phyloP scores from a whole-genome alignment of 2,888 invertebrate genomes.

The Lepidocyrtoides sp. region DNA sequence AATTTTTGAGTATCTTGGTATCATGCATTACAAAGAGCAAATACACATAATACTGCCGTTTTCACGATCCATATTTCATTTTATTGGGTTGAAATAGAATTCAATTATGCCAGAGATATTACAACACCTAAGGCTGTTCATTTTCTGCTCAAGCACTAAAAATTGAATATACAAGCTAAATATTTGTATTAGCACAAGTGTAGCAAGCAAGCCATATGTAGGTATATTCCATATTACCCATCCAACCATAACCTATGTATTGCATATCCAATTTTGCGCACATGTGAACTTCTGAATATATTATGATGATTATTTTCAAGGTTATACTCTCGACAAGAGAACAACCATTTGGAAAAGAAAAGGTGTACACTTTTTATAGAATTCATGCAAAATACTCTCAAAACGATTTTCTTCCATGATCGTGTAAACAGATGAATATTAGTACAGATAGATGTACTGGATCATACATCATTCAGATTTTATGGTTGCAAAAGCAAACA shows the following conservation, averaged over 20 bases:
- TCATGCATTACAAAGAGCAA: background rate
- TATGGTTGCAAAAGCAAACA: conserved; percentile 11
- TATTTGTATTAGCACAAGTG: too few relatives aligned
- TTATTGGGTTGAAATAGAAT: background rate
- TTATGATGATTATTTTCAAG: conserved; percentile 50
- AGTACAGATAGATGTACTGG: background rate
- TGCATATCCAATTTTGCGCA: conserved; percentile 19
- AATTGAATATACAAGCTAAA: background rate
- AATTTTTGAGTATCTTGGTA: background rate
- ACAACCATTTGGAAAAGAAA: conserved; percentile 4
- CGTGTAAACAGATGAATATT: background rate
- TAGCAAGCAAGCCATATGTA: too few relatives aligned
- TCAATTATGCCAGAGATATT: background rate
- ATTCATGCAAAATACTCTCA: background rate
- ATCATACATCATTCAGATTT: background rate
- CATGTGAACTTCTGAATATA: conserved; percentile 36
- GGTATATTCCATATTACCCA: background rate
- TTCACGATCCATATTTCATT: background rate
- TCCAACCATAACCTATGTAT: background rate
- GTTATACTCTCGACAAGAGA: conserved; percentile 25
- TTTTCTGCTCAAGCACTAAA: background rate
- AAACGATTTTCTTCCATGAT: background rate
- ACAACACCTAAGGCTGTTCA: background rate
- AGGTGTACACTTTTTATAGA: background rate
- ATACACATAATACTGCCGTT: background rate